phyloP scores from a whole-genome alignment of 35 echinoderm and acorn worm species.

The Lytechinus variegatus region DNA sequence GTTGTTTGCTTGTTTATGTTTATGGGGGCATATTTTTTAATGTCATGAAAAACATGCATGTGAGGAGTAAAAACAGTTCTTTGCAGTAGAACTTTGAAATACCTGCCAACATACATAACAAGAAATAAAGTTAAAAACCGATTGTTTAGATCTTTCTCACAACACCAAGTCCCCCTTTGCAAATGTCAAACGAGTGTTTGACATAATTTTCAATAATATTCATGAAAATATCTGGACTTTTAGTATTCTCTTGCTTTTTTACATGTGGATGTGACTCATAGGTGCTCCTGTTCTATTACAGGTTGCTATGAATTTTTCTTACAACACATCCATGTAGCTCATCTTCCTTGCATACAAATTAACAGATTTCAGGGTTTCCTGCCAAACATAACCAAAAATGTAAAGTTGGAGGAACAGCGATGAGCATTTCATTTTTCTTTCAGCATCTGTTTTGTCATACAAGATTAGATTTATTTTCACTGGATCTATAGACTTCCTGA shows the following conservation, averaged over 20 bases:
- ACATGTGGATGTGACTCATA: not conserved
- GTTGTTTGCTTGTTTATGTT: too few species aligned
- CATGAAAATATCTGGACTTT: too few species aligned
- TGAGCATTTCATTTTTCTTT: not conserved
- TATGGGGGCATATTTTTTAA: too few species aligned
- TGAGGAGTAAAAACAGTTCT: too few species aligned
- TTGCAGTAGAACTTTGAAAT: too few species aligned
- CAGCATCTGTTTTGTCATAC: not conserved
- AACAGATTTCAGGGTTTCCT: not conserved
- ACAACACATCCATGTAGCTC: not conserved
- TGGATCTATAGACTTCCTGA: not conserved
- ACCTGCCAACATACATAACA: too few species aligned
- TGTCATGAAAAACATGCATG: too few species aligned
- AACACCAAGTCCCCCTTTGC: too few species aligned
- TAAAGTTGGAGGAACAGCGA: not conserved
- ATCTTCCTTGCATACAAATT: not conserved
- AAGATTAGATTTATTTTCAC: not conserved
- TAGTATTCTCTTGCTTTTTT: not conserved
- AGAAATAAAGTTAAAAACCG: too few species aligned
- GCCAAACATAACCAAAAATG: not conserved
- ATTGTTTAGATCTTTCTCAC: too few species aligned
- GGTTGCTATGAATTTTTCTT: not conserved
- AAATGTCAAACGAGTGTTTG: too few species aligned
- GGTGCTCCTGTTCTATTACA: not conserved
- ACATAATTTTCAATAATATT: too few species aligned